Evolutionary conservation across 2,113 vertebrate genomes (phyloP).

Genomic region (Stegostoma tigrinum): DNA sequence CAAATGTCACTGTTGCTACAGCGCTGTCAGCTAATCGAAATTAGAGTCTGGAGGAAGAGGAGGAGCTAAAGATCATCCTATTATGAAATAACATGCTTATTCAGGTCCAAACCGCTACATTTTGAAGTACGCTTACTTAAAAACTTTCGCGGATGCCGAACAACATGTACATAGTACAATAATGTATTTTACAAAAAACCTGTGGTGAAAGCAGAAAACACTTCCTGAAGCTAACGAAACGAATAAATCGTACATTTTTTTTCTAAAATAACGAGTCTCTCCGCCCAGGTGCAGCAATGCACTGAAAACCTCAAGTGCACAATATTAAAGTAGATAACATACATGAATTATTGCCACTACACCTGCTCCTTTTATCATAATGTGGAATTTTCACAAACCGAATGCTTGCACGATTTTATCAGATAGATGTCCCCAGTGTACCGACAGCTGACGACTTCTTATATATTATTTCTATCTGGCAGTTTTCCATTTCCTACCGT

Average conservation of each 20-base stretch:
- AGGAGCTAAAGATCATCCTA: slow-evolving; percentile 57
- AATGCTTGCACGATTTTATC: background rate
- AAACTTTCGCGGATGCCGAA: background rate
- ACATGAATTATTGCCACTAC: background rate
- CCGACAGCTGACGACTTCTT: background rate
- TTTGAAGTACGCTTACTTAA: background rate
- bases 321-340: background rate
- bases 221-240: background rate
- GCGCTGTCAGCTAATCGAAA: slow-evolving; percentile 64
- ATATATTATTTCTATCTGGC: background rate
- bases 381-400: background rate
- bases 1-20: slow-evolving; percentile 77
- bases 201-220: background rate
- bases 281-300: background rate
- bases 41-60: slow-evolving; percentile 51
- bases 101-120: slow-evolving; percentile 55
- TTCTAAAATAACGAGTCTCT: too few species aligned
- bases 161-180: background rate
- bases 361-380: background rate
- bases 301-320: background rate
- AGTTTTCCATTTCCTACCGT: background rate
- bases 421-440: background rate
- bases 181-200: background rate
- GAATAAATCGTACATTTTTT: background rate
- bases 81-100: slow-evolving; percentile 46